Conservation (phyloP, 2,113 vertebrate species). For the Burhinus oedicnemus region DNA sequence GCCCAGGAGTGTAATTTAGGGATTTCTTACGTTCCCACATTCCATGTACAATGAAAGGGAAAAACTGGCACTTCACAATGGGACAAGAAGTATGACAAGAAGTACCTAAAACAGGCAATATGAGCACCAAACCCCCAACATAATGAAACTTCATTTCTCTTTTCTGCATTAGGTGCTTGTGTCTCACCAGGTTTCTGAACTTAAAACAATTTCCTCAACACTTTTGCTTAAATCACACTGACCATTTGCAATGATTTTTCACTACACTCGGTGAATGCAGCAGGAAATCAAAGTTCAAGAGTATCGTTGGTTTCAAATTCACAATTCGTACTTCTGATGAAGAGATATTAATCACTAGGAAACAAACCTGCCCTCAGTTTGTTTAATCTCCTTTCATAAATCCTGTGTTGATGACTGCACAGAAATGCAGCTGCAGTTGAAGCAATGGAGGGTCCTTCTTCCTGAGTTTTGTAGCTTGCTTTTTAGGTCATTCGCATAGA, state of each 20-base stretch:
- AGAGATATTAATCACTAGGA: neutral
- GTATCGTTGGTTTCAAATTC: neutral
- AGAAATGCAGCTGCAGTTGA: neutral
- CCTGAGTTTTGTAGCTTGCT: neutral
- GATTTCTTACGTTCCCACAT: neutral
- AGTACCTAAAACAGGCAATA: neutral
- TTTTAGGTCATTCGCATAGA: neutral
- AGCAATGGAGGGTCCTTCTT: neutral
- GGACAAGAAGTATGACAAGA: neutral
- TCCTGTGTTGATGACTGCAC: neutral
- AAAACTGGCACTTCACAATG: neutral
- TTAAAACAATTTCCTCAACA: neutral
- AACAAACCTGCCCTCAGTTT: neutral
- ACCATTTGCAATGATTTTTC: neutral
- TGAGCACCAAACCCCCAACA: neutral
- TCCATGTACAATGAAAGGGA: neutral
- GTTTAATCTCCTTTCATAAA: neutral
- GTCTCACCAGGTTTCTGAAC: neutral
- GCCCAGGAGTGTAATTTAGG: slow-evolving; percentile 25
- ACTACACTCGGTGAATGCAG: neutral
- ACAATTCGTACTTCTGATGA: neutral
- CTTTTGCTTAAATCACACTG: neutral
- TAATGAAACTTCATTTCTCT: neutral
- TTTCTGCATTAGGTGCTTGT: neutral
- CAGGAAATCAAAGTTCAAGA: neutral